These are phyloP conservation scores for Nebria salina DNA, from an alignment of 2,888 invertebrate genomes.

Conservation along the genomic window DNA sequence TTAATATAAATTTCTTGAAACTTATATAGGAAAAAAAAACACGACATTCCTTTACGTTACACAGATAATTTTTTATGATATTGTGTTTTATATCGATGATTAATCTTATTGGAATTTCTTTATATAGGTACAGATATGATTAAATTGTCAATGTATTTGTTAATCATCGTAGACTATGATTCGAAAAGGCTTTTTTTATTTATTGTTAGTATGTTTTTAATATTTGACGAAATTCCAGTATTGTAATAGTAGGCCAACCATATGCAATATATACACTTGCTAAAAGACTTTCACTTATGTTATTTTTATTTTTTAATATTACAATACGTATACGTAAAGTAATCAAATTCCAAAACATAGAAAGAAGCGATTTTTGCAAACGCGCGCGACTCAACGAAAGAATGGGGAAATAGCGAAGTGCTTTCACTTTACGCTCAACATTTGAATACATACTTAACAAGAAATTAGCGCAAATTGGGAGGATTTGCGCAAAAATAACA, in stretches of 20 bases:
- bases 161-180: neutral
- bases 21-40: neutral
- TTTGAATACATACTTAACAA: too few relatives aligned
- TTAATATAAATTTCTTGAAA: too few relatives aligned
- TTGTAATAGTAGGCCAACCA: neutral
- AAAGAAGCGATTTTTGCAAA: neutral
- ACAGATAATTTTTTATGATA: neutral
- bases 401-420: neutral
- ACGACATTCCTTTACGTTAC: neutral
- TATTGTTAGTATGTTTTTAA: neutral
- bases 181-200: too few relatives aligned
- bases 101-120: conserved; percentile 28
- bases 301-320: neutral
- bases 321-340: neutral
- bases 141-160: conserved; percentile 30
- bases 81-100: conserved; percentile 31
- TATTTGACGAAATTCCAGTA: neutral
- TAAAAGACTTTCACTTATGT: conserved; percentile 1
- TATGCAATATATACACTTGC: neutral
- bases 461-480: too few relatives aligned
- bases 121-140: conserved; percentile 25
- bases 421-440: neutral
- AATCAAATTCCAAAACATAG: neutral
- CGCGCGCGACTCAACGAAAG: neutral
- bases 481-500: neutral